A percentile compares a stretch with the other conserved stretches of the same genome.
These are phyloP conservation scores for Beris chalybata DNA, from an alignment of 2,888 invertebrate species.

Conservation along the genomic window DNA sequence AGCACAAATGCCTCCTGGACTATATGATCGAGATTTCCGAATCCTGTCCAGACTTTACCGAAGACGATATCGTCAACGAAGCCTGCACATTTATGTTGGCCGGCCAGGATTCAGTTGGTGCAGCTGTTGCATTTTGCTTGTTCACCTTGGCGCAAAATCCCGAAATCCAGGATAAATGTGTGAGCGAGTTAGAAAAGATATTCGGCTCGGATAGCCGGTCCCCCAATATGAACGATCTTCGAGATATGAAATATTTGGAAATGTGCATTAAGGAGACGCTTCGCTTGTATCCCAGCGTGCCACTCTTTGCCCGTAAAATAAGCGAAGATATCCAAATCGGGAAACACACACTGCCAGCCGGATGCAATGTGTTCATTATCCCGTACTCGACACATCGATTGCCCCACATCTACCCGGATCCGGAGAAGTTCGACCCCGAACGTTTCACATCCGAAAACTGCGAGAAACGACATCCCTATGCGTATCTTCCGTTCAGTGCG, in stretches of 20 bases:
- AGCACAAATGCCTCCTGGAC: conserved; percentile 57
- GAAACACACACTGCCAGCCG: conserved; percentile 59
- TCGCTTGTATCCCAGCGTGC: conserved; percentile 57
- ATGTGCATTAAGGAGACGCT: conserved; percentile 71
- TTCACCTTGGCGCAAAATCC: conserved; percentile 60
- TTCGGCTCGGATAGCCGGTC: conserved; percentile 55
- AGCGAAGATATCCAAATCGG: conserved; percentile 55
- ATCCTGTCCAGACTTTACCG: conserved; percentile 58
- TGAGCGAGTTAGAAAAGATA: conserved; percentile 58
- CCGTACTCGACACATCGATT: conserved; percentile 63
- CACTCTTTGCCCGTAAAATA: conserved; percentile 52
- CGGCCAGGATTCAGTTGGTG: conserved; percentile 65
- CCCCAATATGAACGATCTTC: conserved; percentile 61
- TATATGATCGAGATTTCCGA: conserved; percentile 61
- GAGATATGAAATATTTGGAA: conserved; percentile 67
- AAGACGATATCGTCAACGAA: conserved; percentile 64
- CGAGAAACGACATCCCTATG: conserved; percentile 60
- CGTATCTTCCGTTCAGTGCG: conserved; percentile 63
- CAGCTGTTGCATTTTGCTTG: conserved; percentile 61
- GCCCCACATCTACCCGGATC: conserved; percentile 60
- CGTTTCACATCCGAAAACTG: conserved; percentile 60
- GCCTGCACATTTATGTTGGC: conserved; percentile 67
- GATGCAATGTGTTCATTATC: conserved; percentile 60
- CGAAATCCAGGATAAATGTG: conserved; percentile 57
- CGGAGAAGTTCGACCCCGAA: conserved; percentile 61